These are phyloP conservation scores for Numenius arquata DNA, from an alignment of 2,113 vertebrate species.

Conservation along the genomic window DNA sequence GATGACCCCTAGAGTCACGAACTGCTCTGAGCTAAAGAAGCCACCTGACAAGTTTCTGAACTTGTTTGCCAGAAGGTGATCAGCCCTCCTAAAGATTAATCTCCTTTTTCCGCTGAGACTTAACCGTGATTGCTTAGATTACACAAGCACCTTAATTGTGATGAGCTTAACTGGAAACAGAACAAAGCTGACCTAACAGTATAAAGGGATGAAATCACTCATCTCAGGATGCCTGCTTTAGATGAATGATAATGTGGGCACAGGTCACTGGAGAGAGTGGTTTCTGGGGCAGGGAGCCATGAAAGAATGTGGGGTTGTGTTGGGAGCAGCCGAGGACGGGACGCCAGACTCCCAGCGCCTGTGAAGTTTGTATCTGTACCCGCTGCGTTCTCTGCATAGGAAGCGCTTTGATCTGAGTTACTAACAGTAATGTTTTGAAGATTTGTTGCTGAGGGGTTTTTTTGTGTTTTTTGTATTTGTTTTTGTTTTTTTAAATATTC, in stretches of 20 bases:
- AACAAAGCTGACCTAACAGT: slow-evolving; percentile 21
- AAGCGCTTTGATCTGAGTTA: not conserved
- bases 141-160: not conserved
- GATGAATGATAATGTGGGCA: not conserved
- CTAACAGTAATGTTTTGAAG: not conserved
- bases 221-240: not conserved
- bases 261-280: slow-evolving; percentile 32
- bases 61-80: slow-evolving; percentile 18
- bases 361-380: not conserved
- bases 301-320: not conserved
- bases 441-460: not conserved
- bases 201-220: slow-evolving; percentile 24
- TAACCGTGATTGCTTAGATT: slow-evolving; percentile 20
- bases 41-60: not conserved
- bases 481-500: not conserved
- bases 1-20: not conserved
- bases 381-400: not conserved
- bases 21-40: not conserved
- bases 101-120: not conserved
- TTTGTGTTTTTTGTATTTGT: not conserved
- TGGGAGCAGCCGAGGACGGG: not conserved
- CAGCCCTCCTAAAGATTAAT: not conserved
- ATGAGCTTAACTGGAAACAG: slow-evolving; percentile 51
- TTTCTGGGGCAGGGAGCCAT: slow-evolving; percentile 13
- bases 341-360: not conserved